Base-by-base conservation (phyloP, 2,888 invertebrate genomes). In the Acleris literana region DNA sequence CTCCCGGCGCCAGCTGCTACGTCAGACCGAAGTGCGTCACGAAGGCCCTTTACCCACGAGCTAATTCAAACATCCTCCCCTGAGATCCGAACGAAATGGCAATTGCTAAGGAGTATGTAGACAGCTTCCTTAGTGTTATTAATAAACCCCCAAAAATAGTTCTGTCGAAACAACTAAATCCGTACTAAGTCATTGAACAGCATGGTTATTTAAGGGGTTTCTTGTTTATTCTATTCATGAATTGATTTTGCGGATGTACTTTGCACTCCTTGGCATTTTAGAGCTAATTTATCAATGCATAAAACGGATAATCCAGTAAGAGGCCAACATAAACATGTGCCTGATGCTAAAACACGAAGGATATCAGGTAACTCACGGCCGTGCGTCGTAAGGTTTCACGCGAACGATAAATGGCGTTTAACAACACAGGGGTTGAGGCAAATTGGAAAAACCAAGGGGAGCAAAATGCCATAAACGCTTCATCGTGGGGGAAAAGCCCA, bases 21-120 rank as follows among this genome's bases (percentile, higher is more conserved):
- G 87, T 87, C 88, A 86, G 74, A 78, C 74, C 68, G 71, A 67
- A 80, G 81, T 90, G 88, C 90, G 89, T 89, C 90, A 89, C 79
- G 78, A 83, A 6, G 81, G 81, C 81, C 79, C 80, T 76, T n/a
- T 74, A 72, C 74, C 71, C 72, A 76, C 66, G 70, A 72, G 72
- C 73, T 70, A 75, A 76, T 74, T 76, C 70, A 77, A 77, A 76
- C 73, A 76, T 72, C 66, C 64, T 79, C 76, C 76, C 79, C 59
- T 18, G 78, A 33, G 58, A 59, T 16, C 18, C 57, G 69, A 72
- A 70, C 57, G 69, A 72, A 70, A 22, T 54, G 55, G 25, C n/a
- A 18, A 20, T 49, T 39, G 39, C 13, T 13, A 39, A 11, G 39
- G 13, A 13, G 39, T 39, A 39, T 13, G 13, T 39, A 39, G 4